Evolutionary conservation across 2,113 vertebrate species (phyloP), one percentile per base, ranked within the genome.

Genomic region (Dolichallabes microphthalmus): DNA sequence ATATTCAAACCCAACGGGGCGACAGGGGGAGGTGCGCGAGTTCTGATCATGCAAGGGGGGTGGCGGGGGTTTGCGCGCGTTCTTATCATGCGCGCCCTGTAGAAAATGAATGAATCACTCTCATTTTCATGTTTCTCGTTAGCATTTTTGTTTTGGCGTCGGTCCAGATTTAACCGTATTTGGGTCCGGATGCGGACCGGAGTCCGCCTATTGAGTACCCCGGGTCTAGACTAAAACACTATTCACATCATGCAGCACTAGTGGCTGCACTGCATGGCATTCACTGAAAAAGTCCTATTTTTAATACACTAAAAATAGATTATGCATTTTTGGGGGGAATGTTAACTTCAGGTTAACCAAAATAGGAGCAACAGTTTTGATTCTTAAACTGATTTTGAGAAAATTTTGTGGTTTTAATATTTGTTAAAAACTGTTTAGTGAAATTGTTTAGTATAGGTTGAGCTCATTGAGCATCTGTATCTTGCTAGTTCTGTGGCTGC

Each of bases 401-500:
- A 75, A 74, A 66, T 74, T 50, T 25, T 76, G 39, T 32, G 35
- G 25, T n/a, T 75, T 60, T 32, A 15, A 71, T 63, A 39, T 64
- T 60, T 84, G 45, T 66, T 78, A 45, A 85, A 12, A 57, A 78
- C 14, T 39, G 7, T 66, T 25, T 52, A 45, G n/a, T 30, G 39
- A 83, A 55, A 35, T 39, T 27, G 15, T 25, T 83, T 73, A 13
- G 30, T 14, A 39, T 22, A 83, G 22, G 57, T 74, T 76, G 2
- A 53, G 19, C 77, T 82, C 35, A 58, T 58, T 84, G 30, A 50
- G 45, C 20, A 35, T 55, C 50, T 85, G 83, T 60, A 35, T 88
- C 64, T 88, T 92, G 88, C 35, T 89, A 98, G 96, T 86, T 93
- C 93, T 82, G 89, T 94, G 6, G 90, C 92, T 64, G 90, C 94